Evolutionary conservation across 2,113 vertebrate species (phyloP), one percentile per base, ranked within the genome.

Genomic region (Hystrix cristata): DNA sequence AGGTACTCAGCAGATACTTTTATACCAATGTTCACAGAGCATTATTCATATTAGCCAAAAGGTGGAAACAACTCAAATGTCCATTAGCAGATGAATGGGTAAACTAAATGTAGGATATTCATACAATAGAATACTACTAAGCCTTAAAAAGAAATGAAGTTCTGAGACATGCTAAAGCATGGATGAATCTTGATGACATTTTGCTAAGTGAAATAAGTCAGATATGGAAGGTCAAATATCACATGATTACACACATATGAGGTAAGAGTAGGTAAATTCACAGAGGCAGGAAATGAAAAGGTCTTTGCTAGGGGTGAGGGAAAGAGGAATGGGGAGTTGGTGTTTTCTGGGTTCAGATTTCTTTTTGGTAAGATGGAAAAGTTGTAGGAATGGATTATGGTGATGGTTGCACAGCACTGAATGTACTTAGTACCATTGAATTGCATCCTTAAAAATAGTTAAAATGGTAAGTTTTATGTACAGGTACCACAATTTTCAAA

Each of bases 401-500:
- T 29, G 46, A 76, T 29, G 46, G 46, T 13, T 48, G 46, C 12
- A 7, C 21, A 76, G 46, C 72, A 51, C 4, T 51, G 48, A 79
- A 51, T 31, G 48, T 79, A 53, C 48, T 53, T 53, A 10, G 16
- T 79, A 53, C 76, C 76, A 53, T 29, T 10, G 48, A 53, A 48
- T 27, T 19, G 2, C 15, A 76, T 48, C 12, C 38, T 74, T 46
- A 74, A 74, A 74, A 74, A 27, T 27, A 79, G 48, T 18, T 79
- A 16, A 79, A 29, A 53, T 79, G 76, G 14, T 18, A 31, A 53
- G 27, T 53, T 53, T 79, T 51, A 34, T 34, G 8, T 67, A 7
- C 48, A 60, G 76, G 93, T 93, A 64, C 62, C 53, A 31, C 11
- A 55, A 85, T 80, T 79, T 87, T 23, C 55, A 93, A 64, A 83